Evolutionary conservation across 2,113 vertebrate species (phyloP), one percentile per base, ranked within the genome.

Genomic region (Perognathus longimembris): DNA sequence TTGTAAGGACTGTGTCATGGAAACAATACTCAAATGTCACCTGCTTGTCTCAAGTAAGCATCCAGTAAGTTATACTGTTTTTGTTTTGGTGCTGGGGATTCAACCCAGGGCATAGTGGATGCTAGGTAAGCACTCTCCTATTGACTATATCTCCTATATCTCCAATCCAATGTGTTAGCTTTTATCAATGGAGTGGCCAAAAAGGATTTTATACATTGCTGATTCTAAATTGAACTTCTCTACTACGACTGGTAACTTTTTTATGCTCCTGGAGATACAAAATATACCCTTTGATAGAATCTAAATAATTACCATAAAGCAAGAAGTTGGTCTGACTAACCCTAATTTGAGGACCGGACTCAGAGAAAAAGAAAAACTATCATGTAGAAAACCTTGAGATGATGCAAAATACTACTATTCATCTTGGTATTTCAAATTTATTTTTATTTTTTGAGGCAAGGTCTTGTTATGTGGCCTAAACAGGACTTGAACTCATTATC

Each of bases 261-360:
- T 89, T 28, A 83, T 63, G 57, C 45, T 80, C 9, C 71, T 84
- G 45, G 30, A 63, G 6, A 57, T 50, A 10, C n/a, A 92, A 5
- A 71, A 59, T 24, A 71, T 80, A 17, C 14, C 50, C 45, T 76
- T 0, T 34, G 20, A 50, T 7, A n/a, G 11, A 67, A 66, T 66
- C 21, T 32, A 32, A 63, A 66, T 70, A n/a, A 77, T 4, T 64
- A 5, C 30, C 45, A 15, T 36, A 66, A 70, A 61, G 70, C 24
- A 87, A 22, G 21, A 36, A 67, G 22, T 40, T 34, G 50, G 73
- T 40, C 36, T 50, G 18, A 40, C 40, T 69, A 86, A 78, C 28
- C 59, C 18, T 94, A 91, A 91, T 92, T 95, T 92, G 96, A 96
- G 95, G 74, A 95, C 77, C 95, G 86, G 85, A 96, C 93, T 98